Percentiles rank a stretch among this genome's conserved stretches.
Conservation (phyloP, 1,140 invertebrate genomes). For the Tetraneura akinire region DNA sequence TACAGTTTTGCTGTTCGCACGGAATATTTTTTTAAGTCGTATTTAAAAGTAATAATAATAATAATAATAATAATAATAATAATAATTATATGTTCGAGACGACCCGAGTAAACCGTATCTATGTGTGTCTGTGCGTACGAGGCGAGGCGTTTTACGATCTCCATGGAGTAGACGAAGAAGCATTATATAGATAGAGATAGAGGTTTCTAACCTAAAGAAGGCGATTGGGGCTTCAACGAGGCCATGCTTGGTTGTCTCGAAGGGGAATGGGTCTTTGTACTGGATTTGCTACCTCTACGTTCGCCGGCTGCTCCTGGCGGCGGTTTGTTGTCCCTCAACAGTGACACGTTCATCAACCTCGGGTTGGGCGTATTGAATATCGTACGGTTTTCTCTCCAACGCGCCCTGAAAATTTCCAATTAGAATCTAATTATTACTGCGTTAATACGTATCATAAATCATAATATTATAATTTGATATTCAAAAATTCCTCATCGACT, state of each 20-base stretch:
- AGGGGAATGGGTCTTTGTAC: constrained; percentile 65
- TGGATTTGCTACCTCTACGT: constrained; percentile 68
- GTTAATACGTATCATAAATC: no score
- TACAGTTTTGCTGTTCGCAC: no score
- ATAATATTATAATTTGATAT: no score
- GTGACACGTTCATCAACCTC: constrained; percentile 81
- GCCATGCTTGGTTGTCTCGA: constrained; percentile 80
- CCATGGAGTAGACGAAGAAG: constrained; percentile 36
- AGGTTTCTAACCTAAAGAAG: constrained; percentile 57
- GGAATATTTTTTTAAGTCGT: no score
- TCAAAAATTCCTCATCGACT: no score
- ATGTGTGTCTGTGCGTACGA: background rate
- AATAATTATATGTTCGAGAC: background rate
- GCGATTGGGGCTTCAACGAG: constrained; percentile 77
- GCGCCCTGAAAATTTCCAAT: constrained; percentile 65
- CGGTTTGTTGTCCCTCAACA: constrained; percentile 80
- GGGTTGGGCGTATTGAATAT: constrained; percentile 95
- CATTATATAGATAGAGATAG: constrained; percentile 47
- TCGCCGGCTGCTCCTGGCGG: constrained; percentile 71
- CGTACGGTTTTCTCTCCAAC: constrained; percentile 87
- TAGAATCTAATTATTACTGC: no score
- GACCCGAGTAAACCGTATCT: background rate
- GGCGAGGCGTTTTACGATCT: background rate
- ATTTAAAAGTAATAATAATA: no score
- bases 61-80: no score